Evolutionary conservation across 2,888 invertebrate species (phyloP).

Genomic region (Pseudococcus viburni): DNA sequence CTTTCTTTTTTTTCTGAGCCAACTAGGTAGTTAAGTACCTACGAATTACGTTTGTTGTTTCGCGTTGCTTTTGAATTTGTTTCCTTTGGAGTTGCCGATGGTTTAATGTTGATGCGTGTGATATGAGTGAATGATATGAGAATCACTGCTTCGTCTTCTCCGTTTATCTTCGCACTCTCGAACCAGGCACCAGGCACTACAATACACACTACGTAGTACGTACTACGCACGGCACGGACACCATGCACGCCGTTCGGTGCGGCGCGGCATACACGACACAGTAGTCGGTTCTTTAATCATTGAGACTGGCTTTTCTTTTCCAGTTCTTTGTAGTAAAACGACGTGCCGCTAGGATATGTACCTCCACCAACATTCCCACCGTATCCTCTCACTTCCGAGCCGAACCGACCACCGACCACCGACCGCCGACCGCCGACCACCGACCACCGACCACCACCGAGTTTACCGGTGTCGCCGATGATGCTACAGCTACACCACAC

Average conservation of each 20-base stretch:
- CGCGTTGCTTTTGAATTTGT: too few relatives aligned
- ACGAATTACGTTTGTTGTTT: too few relatives aligned
- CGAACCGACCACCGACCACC: constrained; percentile 9
- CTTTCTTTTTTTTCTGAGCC: too few relatives aligned
- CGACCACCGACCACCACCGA: constrained; percentile 14
- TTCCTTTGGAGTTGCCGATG: too few relatives aligned
- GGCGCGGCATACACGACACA: constrained; percentile 26
- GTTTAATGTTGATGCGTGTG: too few relatives aligned
- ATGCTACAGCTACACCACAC: background rate
- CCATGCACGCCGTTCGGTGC: background rate
- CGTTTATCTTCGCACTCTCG: background rate
- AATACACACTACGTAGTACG: background rate
- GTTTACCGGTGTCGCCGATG: constrained; percentile 15
- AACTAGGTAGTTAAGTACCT: too few relatives aligned
- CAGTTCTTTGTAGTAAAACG: constrained; percentile 65
- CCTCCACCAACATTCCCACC: constrained; percentile 59
- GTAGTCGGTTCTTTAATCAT: constrained; percentile 65
- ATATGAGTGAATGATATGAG: background rate
- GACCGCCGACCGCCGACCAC: constrained; percentile 20
- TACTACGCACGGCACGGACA: background rate
- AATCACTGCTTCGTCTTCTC: background rate
- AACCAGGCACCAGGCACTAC: too few relatives aligned
- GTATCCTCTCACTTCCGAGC: constrained; percentile 61
- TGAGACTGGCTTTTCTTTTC: constrained; percentile 62
- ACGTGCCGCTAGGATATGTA: constrained; percentile 59